phyloP scores from a whole-genome alignment of 2,888 invertebrate genomes.

The Oligia fasciuncula region DNA sequence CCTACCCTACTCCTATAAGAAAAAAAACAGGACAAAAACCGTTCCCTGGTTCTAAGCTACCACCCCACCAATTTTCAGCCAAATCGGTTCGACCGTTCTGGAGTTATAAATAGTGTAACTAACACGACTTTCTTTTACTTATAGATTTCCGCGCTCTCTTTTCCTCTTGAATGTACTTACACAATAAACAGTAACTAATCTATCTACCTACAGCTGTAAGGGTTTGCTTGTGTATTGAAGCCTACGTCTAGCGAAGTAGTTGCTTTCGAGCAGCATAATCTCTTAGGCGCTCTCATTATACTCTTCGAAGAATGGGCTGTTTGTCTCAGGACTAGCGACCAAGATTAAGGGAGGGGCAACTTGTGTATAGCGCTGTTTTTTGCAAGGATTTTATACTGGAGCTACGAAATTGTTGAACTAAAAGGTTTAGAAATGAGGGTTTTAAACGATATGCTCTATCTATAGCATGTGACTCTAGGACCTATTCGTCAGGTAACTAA shows the following conservation, averaged over 20 bases:
- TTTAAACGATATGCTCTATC: neutral
- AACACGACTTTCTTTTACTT: too few species aligned
- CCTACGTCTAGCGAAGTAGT: slow-evolving; percentile 26
- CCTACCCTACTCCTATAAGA: too few species aligned
- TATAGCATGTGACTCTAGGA: neutral
- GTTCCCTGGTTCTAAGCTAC: too few species aligned
- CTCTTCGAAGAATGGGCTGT: slow-evolving; percentile 50
- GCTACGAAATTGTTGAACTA: slow-evolving; percentile 16
- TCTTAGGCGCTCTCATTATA: slow-evolving; percentile 56
- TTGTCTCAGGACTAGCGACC: slow-evolving; percentile 47
- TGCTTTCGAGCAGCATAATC: slow-evolving; percentile 33
- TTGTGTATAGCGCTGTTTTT: slow-evolving; percentile 31
- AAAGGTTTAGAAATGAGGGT: neutral
- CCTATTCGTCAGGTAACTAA: neutral
- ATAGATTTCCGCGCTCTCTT: neutral
- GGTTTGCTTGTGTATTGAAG: slow-evolving; percentile 32
- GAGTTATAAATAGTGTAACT: too few species aligned
- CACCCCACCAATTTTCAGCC: too few species aligned
- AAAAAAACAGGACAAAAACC: too few species aligned
- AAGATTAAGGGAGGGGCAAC: slow-evolving; percentile 35
- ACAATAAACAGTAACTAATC: neutral
- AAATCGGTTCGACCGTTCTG: too few species aligned
- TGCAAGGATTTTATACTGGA: slow-evolving; percentile 21
- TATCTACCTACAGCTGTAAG: neutral
- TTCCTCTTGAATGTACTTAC: neutral